Evolutionary conservation across 1,140 invertebrate species (phyloP), one percentile per base, ranked within the genome.

Genomic region (Thereuonema tuberculata): DNA sequence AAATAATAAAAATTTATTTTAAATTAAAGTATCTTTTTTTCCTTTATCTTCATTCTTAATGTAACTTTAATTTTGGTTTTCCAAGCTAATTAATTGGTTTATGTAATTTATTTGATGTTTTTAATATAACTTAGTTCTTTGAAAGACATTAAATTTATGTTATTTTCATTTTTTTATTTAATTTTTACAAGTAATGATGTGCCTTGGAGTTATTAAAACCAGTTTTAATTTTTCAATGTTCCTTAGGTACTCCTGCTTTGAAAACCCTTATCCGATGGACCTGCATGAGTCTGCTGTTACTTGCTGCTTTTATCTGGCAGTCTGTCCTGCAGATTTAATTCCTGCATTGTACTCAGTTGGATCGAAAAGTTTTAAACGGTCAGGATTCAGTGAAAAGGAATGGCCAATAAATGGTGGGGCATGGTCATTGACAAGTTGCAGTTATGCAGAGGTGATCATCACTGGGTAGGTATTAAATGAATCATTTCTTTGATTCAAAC

Each of bases 201-300:
- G n/a, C n/a, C n/a, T n/a, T n/a, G n/a, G n/a, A n/a, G n/a, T n/a
- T n/a, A n/a, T n/a, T n/a, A 43, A 43, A 43, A 12, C n/a, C 12
- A 43, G 12, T 43, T 43, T 43, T 43, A 43, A 43, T 43, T 43
- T 43, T 43, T 43, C n/a, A 43, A 43, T 43, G 12, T 43, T 43
- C n/a, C 61, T 14, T 63, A 79, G 78, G 3, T 99, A 97, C 78
- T 94, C 96, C 17, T 96, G 93, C 75, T 96, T 97, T 78, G 93
- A 98, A 76, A 97, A 97, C 80, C 97, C 95, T 49, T 98, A 99
- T 79, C 89, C 95, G 47, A 98, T 98, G 93, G 94, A 99, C 76
- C 82, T 99, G 64, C 95, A 98, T 76, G 94, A 98, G 76, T 94
- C 91, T 57, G 87, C 93, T 29, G 93, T 98, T 59, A 97, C 94